Evolutionary conservation across 2,113 vertebrate genomes (phyloP).

Genomic region (Corythaeola cristata): DNA sequence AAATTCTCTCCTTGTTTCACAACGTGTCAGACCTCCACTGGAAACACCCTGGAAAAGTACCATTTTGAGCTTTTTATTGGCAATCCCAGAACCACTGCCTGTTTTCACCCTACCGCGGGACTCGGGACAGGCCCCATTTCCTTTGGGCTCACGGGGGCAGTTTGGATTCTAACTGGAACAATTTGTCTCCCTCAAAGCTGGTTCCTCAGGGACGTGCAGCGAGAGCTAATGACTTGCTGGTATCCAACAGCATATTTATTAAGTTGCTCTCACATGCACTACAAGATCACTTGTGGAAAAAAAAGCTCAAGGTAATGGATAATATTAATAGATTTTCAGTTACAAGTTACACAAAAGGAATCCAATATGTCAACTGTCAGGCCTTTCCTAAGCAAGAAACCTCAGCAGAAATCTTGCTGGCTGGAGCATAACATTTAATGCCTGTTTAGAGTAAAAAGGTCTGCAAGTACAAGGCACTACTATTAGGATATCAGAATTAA

Average conservation of each 20-base stretch:
- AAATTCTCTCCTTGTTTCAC: background rate
- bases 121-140: background rate
- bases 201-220: background rate
- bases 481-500: background rate
- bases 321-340: background rate
- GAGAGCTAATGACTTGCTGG: background rate
- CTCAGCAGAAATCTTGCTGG: background rate
- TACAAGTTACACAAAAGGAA: background rate
- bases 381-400: background rate
- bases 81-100: background rate
- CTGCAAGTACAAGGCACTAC: background rate
- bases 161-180: background rate
- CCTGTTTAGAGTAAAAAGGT: background rate
- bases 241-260: background rate
- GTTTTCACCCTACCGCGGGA: background rate
- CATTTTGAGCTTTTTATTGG: background rate
- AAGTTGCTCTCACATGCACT: background rate
- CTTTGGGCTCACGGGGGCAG: background rate
- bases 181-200: background rate
- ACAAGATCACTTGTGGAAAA: background rate
- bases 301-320: background rate
- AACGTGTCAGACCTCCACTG: background rate
- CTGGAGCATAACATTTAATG: background rate
- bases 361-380: constrained; percentile 6
- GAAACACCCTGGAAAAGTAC: background rate